A percentile compares a stretch with the other conserved stretches of the same genome.
Conservation (phyloP, 2,797 vertebrate species). For the Gastrophryne carolinensis region DNA sequence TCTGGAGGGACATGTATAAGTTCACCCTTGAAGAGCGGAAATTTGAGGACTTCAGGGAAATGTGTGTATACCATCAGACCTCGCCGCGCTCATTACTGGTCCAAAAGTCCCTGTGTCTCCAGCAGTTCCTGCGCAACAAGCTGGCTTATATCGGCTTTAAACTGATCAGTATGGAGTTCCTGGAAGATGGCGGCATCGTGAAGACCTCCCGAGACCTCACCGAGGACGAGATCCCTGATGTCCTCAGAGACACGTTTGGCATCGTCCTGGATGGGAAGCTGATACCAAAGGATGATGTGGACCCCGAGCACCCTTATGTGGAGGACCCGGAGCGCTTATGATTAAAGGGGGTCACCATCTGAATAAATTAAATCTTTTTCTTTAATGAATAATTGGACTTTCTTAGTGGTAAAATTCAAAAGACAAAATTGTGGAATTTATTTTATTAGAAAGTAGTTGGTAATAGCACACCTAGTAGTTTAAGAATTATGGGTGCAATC, state of each 20-base stretch:
- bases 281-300: slow-evolving; percentile 71
- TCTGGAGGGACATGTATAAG: slow-evolving; percentile 67
- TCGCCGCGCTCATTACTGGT: slow-evolving; percentile 70
- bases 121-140: slow-evolving; percentile 61
- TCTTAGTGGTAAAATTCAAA: no score
- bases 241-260: slow-evolving; percentile 69
- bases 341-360: no score
- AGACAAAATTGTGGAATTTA: no score
- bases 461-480: no score
- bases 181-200: background rate
- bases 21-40: slow-evolving; percentile 66
- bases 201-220: slow-evolving; percentile 60
- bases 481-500: no score
- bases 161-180: slow-evolving; percentile 60
- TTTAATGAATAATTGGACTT: no score
- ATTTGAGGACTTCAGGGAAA: slow-evolving; percentile 66
- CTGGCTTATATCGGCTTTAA: slow-evolving; percentile 68
- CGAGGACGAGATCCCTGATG: slow-evolving; percentile 67
- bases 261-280: slow-evolving; percentile 62
- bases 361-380: no score
- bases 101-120: slow-evolving; percentile 74
- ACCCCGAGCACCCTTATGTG: no score
- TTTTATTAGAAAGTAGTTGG: no score
- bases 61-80: slow-evolving; percentile 75
- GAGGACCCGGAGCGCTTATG: no score